Conservation (phyloP, 2,888 invertebrate genomes). For the Brachypalpus laphriformis region DNA sequence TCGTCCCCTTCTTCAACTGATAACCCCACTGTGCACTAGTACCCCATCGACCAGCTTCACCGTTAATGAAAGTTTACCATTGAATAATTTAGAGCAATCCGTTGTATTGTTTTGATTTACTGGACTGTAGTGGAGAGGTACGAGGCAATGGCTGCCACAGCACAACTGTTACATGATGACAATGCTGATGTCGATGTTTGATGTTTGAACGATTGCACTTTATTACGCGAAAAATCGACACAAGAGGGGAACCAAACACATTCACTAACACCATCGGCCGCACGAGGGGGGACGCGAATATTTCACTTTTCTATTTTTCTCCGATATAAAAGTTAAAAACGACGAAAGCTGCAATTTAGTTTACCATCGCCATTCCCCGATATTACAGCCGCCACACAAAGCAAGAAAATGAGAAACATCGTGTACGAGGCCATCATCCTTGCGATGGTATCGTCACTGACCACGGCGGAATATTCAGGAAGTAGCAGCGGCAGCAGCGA, state of each 20-base stretch:
- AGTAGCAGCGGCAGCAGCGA: slow-evolving; percentile 14
- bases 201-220: slow-evolving; percentile 37
- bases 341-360: slow-evolving; percentile 66
- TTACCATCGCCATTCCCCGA: slow-evolving; percentile 44
- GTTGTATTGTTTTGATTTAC: slow-evolving; percentile 32
- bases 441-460: slow-evolving; percentile 37
- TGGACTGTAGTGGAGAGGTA: slow-evolving; percentile 7
- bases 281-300: slow-evolving; percentile 33
- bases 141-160: slow-evolving; percentile 14
- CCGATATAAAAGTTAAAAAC: slow-evolving; percentile 65
- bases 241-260: slow-evolving; percentile 28
- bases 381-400: slow-evolving; percentile 15
- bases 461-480: slow-evolving; percentile 47
- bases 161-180: slow-evolving; percentile 56
- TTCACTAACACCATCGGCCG: neutral
- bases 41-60: slow-evolving; percentile 3
- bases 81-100: slow-evolving; percentile 55
- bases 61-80: slow-evolving; percentile 54
- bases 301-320: slow-evolving; percentile 43
- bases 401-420: slow-evolving; percentile 35
- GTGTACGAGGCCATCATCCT: slow-evolving; percentile 43
- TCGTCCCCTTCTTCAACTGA: too few relatives aligned
- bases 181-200: slow-evolving; percentile 35
- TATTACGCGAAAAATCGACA: slow-evolving; percentile 29
- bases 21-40: slow-evolving; percentile 35